These are phyloP conservation scores for Hemibagrus wyckioides DNA, from an alignment of 2,113 vertebrate species.

Conservation along the genomic window DNA sequence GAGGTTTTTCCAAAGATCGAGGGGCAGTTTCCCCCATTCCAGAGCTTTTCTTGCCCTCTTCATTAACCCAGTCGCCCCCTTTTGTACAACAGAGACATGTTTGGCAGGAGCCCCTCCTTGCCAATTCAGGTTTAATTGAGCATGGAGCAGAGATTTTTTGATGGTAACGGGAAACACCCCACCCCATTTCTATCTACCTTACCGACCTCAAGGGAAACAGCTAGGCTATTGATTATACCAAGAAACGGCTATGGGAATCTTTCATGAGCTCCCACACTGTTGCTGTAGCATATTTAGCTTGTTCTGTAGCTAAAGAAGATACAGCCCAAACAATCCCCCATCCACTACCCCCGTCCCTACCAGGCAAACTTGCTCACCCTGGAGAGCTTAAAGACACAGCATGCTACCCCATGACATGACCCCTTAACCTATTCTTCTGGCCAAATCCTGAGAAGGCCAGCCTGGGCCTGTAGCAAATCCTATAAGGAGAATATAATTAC, in stretches of 20 bases:
- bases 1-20: constrained; percentile 36
- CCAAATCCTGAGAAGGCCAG: neutral
- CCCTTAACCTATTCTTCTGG: neutral
- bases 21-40: constrained; percentile 11
- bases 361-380: neutral
- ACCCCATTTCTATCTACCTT: constrained; percentile 49
- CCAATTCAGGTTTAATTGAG: constrained; percentile 74
- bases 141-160: constrained; percentile 62
- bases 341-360: neutral
- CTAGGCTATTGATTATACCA: constrained; percentile 26
- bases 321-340: neutral
- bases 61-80: constrained; percentile 72
- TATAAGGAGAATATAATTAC: constrained; percentile 40
- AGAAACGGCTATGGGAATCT: constrained; percentile 17
- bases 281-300: constrained; percentile 11
- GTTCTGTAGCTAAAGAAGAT: neutral
- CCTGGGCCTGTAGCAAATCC: constrained; percentile 28
- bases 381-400: neutral
- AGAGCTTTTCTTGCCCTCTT: constrained; percentile 60
- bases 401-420: neutral
- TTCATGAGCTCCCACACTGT: neutral
- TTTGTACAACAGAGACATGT: constrained; percentile 73
- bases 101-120: constrained; percentile 72
- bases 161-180: constrained; percentile 50
- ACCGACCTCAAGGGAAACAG: constrained; percentile 15